phyloP scores from a whole-genome alignment of 2,113 vertebrate genomes.

The Chloroceryle aenea region DNA sequence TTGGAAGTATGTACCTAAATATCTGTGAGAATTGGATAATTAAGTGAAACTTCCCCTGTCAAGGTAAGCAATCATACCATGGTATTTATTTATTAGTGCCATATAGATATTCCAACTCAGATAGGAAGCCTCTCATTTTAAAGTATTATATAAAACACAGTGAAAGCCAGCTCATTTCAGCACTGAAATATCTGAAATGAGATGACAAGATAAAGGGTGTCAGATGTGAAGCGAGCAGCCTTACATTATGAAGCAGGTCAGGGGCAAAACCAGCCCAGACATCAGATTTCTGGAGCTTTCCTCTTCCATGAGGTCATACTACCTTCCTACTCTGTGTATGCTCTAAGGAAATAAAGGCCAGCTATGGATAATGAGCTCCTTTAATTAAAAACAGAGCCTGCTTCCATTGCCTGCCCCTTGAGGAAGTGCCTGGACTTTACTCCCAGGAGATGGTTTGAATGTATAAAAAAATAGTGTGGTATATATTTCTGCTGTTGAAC shows the following conservation, averaged over 20 bases:
- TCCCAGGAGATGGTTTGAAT: background rate
- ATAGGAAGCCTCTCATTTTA: background rate
- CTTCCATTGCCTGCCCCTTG: background rate
- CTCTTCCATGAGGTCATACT: background rate
- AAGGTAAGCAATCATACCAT: background rate
- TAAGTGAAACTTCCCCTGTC: background rate
- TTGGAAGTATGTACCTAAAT: background rate
- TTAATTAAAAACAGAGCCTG: conserved; percentile 9
- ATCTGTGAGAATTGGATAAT: background rate
- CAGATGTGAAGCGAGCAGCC: background rate
- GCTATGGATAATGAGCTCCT: background rate
- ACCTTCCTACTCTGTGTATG: background rate
- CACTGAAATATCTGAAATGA: background rate
- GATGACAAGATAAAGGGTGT: background rate
- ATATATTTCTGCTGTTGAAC: background rate
- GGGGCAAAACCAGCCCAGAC: background rate
- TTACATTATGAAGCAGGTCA: background rate
- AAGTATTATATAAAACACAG: background rate
- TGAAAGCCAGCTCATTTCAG: background rate
- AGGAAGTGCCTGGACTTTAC: background rate
- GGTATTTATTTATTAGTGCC: background rate
- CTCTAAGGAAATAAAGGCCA: background rate
- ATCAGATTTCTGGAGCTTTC: background rate
- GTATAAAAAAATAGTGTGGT: background rate
- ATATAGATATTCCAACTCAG: background rate